A percentile compares a stretch with the other conserved stretches of the same genome.
Conservation (phyloP, 2,888 invertebrate species). For the Tipula vernalis region DNA sequence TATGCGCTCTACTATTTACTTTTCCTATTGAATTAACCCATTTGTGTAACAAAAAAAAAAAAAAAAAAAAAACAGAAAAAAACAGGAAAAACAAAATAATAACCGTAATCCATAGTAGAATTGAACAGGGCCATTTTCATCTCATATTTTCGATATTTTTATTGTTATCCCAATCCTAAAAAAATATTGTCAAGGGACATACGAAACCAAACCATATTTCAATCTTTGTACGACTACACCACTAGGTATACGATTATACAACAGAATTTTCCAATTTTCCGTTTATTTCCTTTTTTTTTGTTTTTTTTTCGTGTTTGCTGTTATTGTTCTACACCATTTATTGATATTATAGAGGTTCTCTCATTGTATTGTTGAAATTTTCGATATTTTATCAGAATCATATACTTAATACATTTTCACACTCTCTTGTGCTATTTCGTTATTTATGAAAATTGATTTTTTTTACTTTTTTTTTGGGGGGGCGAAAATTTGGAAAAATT, state of each 20-base stretch:
- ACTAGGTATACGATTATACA: neutral
- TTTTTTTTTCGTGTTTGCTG: neutral
- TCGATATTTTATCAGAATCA: neutral
- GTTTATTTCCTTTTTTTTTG: neutral
- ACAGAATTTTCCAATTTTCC: neutral
- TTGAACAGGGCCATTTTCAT: neutral
- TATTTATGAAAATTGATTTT: neutral
- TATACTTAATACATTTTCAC: neutral
- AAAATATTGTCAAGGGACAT: neutral
- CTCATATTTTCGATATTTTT: conserved; percentile 4
- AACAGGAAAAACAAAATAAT: neutral
- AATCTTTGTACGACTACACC: neutral
- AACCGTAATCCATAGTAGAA: neutral
- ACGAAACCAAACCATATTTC: neutral
- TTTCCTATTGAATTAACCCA: neutral
- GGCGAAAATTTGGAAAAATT: neutral
- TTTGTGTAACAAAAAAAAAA: neutral
- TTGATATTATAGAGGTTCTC: neutral
- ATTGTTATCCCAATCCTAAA: neutral
- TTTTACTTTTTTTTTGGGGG: neutral
- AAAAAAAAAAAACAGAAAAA: too few relatives aligned
- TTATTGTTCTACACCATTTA: neutral
- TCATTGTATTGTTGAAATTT: neutral
- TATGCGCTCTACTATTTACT: neutral
- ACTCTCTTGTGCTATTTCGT: neutral